phyloP scores from a whole-genome alignment of 1,140 invertebrate genomes.

The Leptopilina boulardi region DNA sequence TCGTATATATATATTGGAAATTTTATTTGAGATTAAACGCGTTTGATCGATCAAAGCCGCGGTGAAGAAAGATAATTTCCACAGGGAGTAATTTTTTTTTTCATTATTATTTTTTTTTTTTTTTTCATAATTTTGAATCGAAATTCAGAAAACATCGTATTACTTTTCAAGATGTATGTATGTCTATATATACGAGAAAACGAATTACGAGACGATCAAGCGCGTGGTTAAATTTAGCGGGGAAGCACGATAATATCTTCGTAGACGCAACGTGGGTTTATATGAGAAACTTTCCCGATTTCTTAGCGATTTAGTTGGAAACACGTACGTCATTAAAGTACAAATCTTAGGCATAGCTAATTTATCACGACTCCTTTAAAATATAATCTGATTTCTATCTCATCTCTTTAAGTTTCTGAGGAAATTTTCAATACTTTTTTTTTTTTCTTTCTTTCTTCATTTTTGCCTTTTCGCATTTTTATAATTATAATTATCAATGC shows the following conservation, averaged over 20 bases:
- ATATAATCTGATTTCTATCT: conserved; percentile 13
- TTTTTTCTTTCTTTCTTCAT: not conserved
- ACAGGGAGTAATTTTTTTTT: too few relatives aligned
- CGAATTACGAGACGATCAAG: not conserved
- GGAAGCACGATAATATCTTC: conserved; percentile 14
- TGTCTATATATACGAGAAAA: too few relatives aligned
- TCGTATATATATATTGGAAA: too few relatives aligned
- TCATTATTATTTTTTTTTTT: too few relatives aligned
- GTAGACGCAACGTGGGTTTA: conserved; percentile 32
- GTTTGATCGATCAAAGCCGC: too few relatives aligned
- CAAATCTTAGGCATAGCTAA: conserved; percentile 5
- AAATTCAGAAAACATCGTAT: not conserved
- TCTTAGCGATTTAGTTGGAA: conserved; percentile 22
- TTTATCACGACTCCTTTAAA: conserved; percentile 22
- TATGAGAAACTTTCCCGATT: conserved; percentile 16
- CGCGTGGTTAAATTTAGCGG: conserved; percentile 13
- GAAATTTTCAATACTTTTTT: not conserved
- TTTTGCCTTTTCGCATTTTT: too few relatives aligned
- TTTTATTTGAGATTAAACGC: too few relatives aligned
- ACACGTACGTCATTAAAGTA: conserved; percentile 29
- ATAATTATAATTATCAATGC: too few relatives aligned
- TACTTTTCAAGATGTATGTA: conserved; percentile 16
- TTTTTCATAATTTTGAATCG: too few relatives aligned
- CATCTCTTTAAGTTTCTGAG: conserved; percentile 11
- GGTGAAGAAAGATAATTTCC: too few relatives aligned